Conservation (phyloP, 2,797 vertebrate species). For the Rhinatrema bivittatum region DNA sequence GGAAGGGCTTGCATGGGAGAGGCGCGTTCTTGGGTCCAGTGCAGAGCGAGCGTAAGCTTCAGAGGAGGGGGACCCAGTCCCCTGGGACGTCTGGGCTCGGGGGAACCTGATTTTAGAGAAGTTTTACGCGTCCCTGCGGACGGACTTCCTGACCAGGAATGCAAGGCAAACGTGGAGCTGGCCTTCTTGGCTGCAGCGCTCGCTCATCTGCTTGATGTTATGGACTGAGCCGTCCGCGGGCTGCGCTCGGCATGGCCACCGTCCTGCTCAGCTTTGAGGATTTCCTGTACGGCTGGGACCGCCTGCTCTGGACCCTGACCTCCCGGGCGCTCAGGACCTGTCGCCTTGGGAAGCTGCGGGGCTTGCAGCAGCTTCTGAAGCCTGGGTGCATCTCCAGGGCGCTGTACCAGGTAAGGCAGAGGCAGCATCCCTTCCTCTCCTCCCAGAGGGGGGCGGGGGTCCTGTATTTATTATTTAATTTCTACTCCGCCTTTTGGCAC, state of each 20-base stretch:
- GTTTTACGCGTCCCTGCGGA: constrained; percentile 14
- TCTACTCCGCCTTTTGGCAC: too few relatives aligned
- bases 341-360: constrained; percentile 58
- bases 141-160: too few relatives aligned
- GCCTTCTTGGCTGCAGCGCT: constrained; percentile 38
- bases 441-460: not conserved
- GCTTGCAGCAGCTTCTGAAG: constrained; percentile 64
- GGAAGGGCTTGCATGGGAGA: constrained; percentile 43
- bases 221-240: constrained; percentile 19
- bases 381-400: constrained; percentile 75
- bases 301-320: constrained; percentile 71
- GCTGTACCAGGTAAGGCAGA: constrained; percentile 81
- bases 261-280: constrained; percentile 66
- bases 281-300: constrained; percentile 61
- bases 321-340: constrained; percentile 60
- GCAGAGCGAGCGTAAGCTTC: constrained; percentile 25
- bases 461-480: too few relatives aligned
- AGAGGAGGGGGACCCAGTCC: constrained; percentile 29
- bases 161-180: not conserved
- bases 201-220: constrained; percentile 37
- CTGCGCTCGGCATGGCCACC: constrained; percentile 64
- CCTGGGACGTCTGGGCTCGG: constrained; percentile 21
- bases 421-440: too few relatives aligned
- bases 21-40: constrained; percentile 30
- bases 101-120: constrained; percentile 27